phyloP scores from a whole-genome alignment of 2,113 vertebrate species.

The Odobenus rosmarus region DNA sequence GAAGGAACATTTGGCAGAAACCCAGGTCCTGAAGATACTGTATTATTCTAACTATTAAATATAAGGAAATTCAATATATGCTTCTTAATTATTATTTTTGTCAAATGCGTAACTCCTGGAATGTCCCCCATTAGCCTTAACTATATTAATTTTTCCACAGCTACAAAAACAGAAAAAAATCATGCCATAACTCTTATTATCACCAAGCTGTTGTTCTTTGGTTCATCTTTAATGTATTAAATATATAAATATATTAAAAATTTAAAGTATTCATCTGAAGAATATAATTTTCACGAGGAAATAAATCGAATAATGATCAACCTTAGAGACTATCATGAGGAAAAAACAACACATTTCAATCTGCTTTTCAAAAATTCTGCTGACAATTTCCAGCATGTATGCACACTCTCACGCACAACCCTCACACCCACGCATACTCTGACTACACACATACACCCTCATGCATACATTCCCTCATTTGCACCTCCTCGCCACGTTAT shows the following conservation, averaged over 20 bases:
- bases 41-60: constrained; percentile 17
- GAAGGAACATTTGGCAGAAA: constrained; percentile 29
- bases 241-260: neutral
- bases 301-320: constrained; percentile 19
- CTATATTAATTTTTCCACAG: constrained; percentile 25
- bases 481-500: neutral
- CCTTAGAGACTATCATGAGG: neutral
- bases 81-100: constrained; percentile 62
- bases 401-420: too few species aligned
- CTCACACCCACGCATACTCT: constrained; percentile 9
- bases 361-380: neutral
- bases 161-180: neutral
- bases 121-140: neutral
- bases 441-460: neutral
- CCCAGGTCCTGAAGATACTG: neutral
- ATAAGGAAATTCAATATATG: constrained; percentile 4
- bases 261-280: neutral
- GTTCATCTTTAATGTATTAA: neutral
- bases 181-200: neutral
- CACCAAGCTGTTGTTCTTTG: neutral
- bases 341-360: neutral
- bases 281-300: constrained; percentile 4
- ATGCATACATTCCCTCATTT: neutral
- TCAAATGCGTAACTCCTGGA: neutral
- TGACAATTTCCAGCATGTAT: neutral